Percentiles rank a stretch among this genome's conserved stretches.
Conservation (phyloP, 2,888 invertebrate genomes). For the Dichetophora obliterata region DNA sequence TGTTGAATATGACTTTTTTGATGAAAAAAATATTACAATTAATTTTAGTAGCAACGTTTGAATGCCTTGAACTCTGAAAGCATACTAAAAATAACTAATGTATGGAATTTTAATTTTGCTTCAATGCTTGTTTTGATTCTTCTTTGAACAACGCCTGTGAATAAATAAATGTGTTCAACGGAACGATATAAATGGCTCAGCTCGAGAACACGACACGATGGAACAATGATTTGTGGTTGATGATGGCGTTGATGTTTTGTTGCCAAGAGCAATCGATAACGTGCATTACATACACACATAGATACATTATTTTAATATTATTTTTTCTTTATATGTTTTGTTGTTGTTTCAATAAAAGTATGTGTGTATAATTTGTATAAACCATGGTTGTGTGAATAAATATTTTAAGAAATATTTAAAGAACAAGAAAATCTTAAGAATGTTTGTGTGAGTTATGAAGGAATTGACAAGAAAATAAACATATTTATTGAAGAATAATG, state of each 20-base stretch:
- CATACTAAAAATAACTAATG: constrained; percentile 25
- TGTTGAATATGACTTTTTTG: too few relatives aligned
- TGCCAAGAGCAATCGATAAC: constrained; percentile 35
- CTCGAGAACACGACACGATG: not conserved
- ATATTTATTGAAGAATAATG: too few relatives aligned
- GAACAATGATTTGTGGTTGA: not conserved
- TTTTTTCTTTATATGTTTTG: not conserved
- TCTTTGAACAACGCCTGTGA: not conserved
- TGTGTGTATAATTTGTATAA: too few relatives aligned
- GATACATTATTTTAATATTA: not conserved
- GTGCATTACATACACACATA: not conserved
- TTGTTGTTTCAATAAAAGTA: too few relatives aligned
- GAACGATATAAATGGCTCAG: not conserved
- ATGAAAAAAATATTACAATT: not conserved
- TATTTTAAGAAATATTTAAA: too few relatives aligned
- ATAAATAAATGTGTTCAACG: not conserved
- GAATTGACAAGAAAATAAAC: too few relatives aligned
- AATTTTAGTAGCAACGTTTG: not conserved
- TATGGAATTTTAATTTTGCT: not conserved
- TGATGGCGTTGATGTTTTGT: constrained; percentile 10
- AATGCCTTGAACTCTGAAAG: constrained; percentile 26
- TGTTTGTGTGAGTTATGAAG: too few relatives aligned
- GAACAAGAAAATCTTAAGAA: too few relatives aligned
- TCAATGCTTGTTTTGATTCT: constrained; percentile 7
- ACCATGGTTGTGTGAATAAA: too few relatives aligned